A percentile compares a stretch with the other conserved stretches of the same genome.
Conservation (phyloP, 2,797 vertebrate genomes). For the Rallus crepitans region DNA sequence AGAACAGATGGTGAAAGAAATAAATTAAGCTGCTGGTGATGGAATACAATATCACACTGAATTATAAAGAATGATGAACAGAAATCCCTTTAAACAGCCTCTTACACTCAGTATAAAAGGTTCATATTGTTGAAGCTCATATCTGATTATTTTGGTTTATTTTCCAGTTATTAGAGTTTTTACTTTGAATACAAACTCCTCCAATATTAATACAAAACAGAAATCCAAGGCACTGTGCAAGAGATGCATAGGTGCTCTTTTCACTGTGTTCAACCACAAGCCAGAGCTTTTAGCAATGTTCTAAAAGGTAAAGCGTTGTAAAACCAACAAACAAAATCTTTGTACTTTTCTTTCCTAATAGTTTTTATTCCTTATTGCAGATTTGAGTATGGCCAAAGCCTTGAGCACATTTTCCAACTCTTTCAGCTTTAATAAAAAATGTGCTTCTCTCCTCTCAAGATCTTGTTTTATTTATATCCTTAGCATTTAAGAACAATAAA, state of each 20-base stretch:
- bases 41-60: slow-evolving; percentile 76
- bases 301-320: neutral
- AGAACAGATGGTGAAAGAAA: slow-evolving; percentile 81
- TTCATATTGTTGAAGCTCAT: neutral
- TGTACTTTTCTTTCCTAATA: neutral
- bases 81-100: slow-evolving; percentile 54
- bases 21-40: slow-evolving; percentile 76
- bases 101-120: neutral
- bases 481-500: neutral
- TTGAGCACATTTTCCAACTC: neutral
- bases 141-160: slow-evolving; percentile 8
- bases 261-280: neutral
- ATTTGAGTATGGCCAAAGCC: neutral
- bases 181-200: neutral
- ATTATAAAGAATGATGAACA: slow-evolving; percentile 72
- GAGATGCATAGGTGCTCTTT: neutral
- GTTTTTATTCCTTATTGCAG: neutral
- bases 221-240: neutral
- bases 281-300: neutral
- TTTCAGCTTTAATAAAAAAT: neutral
- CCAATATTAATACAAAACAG: neutral
- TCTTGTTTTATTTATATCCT: neutral
- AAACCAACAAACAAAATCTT: neutral
- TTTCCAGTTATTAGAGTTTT: neutral
- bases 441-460: neutral